phyloP scores from a whole-genome alignment of 2,797 vertebrate genomes.

The Spinus olivaceus region DNA sequence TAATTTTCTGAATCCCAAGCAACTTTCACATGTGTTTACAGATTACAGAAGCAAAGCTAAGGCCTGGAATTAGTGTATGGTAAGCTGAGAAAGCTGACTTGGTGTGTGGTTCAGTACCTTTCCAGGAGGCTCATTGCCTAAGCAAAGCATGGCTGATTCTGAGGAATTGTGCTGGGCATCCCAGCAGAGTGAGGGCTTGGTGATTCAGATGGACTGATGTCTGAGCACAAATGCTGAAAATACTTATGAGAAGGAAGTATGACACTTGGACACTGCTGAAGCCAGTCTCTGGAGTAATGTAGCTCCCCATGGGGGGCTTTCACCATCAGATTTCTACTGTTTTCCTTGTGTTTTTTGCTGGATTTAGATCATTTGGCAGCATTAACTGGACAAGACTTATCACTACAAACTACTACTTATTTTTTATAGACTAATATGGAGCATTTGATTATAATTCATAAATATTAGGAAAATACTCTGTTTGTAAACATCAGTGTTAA shows the following conservation, averaged over 20 bases:
- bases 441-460: not conserved
- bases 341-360: not conserved
- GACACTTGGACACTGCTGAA: not conserved
- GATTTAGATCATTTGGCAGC: not conserved
- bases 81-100: not conserved
- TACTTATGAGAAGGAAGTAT: accelerated
- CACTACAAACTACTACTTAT: not conserved
- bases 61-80: not conserved
- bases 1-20: not conserved
- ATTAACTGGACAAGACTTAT: not conserved
- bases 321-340: not conserved
- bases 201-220: not conserved
- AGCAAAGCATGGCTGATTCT: not conserved
- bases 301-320: not conserved
- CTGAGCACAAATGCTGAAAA: not conserved
- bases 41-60: not conserved
- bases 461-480: not conserved
- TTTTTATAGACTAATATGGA: not conserved
- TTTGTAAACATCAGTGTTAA: not conserved
- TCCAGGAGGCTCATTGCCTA: not conserved
- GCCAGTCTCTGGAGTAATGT: not conserved
- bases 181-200: not conserved
- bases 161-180: not conserved
- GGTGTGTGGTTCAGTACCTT: not conserved
- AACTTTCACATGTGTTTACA: not conserved